Evolutionary conservation across 2,797 vertebrate species (phyloP).

Genomic region (Channa striata): DNA sequence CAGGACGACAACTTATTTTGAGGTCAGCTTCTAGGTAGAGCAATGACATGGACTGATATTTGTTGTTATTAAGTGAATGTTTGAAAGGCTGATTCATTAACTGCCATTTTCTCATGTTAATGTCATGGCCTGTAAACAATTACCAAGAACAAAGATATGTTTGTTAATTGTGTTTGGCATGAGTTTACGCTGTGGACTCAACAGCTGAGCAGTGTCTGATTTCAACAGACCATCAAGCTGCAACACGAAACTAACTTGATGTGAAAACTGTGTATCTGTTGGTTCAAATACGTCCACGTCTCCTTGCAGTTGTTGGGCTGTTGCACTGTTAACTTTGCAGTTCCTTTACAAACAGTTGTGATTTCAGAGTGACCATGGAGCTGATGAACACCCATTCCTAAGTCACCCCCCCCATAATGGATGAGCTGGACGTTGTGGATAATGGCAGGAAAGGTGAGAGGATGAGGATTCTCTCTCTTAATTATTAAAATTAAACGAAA

Average conservation of each 20-base stretch:
- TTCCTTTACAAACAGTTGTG: background rate
- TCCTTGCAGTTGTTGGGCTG: background rate
- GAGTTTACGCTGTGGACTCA: conserved; percentile 16
- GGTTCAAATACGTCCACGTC: background rate
- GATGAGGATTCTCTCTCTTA: too few relatives aligned
- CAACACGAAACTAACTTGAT: conserved; percentile 20
- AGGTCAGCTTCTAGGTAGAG: conserved; percentile 29
- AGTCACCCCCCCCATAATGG: conserved; percentile 43
- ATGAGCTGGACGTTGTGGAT: conserved; percentile 20
- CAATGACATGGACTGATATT: background rate
- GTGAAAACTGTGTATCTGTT: background rate
- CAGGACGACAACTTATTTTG: conserved; percentile 7
- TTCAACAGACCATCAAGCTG: conserved; percentile 60
- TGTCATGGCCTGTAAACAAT: background rate
- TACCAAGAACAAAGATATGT: background rate
- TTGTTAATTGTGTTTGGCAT: background rate
- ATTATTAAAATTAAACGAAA: too few relatives aligned
- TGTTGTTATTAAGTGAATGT: background rate
- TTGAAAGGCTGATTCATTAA: background rate
- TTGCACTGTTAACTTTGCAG: background rate
- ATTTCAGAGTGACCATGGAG: conserved; percentile 33
- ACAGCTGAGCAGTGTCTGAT: conserved; percentile 18
- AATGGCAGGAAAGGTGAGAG: conserved; percentile 58
- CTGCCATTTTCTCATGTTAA: background rate
- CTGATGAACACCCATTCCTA: background rate